Evolutionary conservation across 2,888 invertebrate species (phyloP).

Genomic region (Platycnemis pennipes): DNA sequence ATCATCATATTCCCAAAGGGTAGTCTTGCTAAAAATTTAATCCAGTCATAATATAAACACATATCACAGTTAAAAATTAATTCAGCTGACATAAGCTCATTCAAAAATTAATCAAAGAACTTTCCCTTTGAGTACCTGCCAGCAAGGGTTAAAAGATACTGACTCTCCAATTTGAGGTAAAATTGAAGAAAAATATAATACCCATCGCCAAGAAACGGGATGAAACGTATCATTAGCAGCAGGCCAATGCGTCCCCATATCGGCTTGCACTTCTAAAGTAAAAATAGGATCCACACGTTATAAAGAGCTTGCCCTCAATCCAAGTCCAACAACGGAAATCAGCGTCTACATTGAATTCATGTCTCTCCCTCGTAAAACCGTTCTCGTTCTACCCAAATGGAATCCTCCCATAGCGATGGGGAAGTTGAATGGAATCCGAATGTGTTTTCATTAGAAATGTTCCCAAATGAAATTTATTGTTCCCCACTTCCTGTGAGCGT

Average conservation of each 20-base stretch:
- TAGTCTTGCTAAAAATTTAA: not conserved
- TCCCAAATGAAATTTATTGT: conserved; percentile 53
- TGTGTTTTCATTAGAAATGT: conserved; percentile 50
- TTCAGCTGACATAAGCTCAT: too few species aligned
- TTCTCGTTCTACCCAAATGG: conserved; percentile 46
- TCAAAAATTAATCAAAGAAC: too few species aligned
- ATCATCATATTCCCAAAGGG: not conserved
- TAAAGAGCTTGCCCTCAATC: not conserved
- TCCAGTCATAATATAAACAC: too few species aligned
- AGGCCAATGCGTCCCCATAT: not conserved
- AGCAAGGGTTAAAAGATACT: too few species aligned
- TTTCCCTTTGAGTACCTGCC: too few species aligned
- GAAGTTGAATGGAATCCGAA: conserved; percentile 38
- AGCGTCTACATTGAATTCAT: not conserved
- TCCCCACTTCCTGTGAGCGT: conserved; percentile 48
- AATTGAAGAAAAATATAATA: not conserved
- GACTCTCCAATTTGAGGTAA: not conserved
- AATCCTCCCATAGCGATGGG: conserved; percentile 21
- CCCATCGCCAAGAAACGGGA: not conserved
- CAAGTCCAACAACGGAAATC: not conserved
- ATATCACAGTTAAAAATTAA: too few species aligned
- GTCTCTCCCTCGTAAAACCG: not conserved
- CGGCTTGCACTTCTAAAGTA: not conserved
- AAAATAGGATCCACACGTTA: not conserved
- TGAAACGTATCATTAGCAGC: not conserved